These are phyloP conservation scores for Bucorvus abyssinicus DNA, from an alignment of 2,797 vertebrate species.

Conservation along the genomic window DNA sequence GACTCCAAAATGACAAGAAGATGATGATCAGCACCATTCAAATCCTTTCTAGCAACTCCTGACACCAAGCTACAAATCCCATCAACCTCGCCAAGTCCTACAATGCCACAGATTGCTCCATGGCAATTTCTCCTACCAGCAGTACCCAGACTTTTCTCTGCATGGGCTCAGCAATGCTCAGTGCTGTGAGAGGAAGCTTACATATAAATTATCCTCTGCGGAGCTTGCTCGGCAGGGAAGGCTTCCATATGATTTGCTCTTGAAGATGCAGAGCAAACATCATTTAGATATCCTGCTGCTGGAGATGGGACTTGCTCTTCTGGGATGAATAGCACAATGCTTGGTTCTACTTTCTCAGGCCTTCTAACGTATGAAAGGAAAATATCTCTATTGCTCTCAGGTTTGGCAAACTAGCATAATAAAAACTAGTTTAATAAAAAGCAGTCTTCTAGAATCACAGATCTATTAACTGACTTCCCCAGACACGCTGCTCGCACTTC, in stretches of 20 bases:
- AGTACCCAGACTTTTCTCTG: not conserved
- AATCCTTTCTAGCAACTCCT: not conserved
- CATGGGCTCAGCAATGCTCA: not conserved
- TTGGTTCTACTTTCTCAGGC: not conserved
- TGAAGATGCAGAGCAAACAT: not conserved
- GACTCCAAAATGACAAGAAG: not conserved
- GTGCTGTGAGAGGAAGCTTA: not conserved
- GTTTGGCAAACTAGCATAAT: not conserved
- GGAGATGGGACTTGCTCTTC: not conserved
- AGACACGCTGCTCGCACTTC: not conserved
- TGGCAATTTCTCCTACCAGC: not conserved
- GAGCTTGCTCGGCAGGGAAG: not conserved
- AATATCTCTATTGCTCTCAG: not conserved
- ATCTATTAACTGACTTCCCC: not conserved
- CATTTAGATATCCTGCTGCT: not conserved
- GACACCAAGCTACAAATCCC: not conserved
- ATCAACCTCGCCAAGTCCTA: not conserved
- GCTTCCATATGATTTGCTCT: not conserved
- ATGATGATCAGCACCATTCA: not conserved
- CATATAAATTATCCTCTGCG: not conserved
- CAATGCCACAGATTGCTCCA: not conserved
- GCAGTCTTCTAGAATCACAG: not conserved
- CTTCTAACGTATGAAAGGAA: not conserved
- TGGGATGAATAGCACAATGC: not conserved
- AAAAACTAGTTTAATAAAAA: slow-evolving; percentile 13